Percentiles rank a stretch among this genome's conserved stretches.
phyloP scores from a whole-genome alignment of 2,797 vertebrate species.

The Podarcis lilfordi region DNA sequence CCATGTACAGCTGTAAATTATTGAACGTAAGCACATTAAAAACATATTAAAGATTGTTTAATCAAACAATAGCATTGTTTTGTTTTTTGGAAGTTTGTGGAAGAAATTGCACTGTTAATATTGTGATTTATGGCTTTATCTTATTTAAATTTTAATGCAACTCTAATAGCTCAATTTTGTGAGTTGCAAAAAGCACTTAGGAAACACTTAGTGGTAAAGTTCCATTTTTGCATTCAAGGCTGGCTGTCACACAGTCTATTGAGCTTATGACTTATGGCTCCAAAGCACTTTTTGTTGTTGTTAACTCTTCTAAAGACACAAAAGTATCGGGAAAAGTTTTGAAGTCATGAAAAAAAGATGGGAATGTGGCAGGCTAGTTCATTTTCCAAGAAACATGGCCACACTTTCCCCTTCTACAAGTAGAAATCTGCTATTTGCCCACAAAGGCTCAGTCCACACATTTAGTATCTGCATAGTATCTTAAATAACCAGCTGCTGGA shows the following conservation, averaged over 20 bases:
- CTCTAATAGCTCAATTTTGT: constrained; percentile 69
- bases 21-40: constrained; percentile 58
- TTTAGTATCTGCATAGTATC: neutral
- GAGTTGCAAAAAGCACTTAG: constrained; percentile 70
- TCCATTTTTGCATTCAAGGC: constrained; percentile 68
- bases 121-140: constrained; percentile 67
- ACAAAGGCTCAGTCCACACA: neutral
- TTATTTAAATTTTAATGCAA: constrained; percentile 71
- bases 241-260: constrained; percentile 68
- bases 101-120: constrained; percentile 69
- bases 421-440: neutral
- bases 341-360: neutral
- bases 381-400: neutral
- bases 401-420: neutral
- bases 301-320: constrained; percentile 59
- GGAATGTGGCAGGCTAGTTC: neutral
- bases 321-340: constrained; percentile 42
- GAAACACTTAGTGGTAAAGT: constrained; percentile 66
- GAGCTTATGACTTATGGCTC: constrained; percentile 60
- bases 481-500: neutral
- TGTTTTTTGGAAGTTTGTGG: constrained; percentile 54
- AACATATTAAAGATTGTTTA: constrained; percentile 56
- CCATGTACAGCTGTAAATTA: constrained; percentile 30
- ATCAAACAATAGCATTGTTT: constrained; percentile 56
- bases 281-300: constrained; percentile 58